Percentiles rank a stretch among this genome's conserved stretches.
Conservation (phyloP, 2,888 invertebrate species). For the Trichacis sp. region DNA sequence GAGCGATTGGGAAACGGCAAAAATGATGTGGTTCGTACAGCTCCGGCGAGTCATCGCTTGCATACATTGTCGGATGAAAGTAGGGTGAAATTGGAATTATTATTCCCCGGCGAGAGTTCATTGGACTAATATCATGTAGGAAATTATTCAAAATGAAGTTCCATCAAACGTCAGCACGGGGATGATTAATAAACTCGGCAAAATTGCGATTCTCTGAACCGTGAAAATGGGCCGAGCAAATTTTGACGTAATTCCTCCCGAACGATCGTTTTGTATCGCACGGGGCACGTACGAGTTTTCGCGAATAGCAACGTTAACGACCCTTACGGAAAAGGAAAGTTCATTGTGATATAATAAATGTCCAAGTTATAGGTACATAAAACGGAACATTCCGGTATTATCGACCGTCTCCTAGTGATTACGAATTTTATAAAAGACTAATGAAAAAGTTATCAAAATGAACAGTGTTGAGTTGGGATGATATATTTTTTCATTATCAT, state of each 20-base stretch:
- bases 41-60: conserved; percentile 30
- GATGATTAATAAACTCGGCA: background rate
- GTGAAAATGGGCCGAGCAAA: background rate
- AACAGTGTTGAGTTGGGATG: too few species aligned
- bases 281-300: too few species aligned
- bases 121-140: conserved; percentile 16
- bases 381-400: too few species aligned
- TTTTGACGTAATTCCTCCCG: background rate
- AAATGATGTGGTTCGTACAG: conserved; percentile 29
- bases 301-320: too few species aligned
- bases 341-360: too few species aligned
- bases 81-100: conserved; percentile 33
- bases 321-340: too few species aligned
- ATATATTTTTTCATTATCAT: too few species aligned
- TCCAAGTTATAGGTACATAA: too few species aligned
- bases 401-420: too few species aligned
- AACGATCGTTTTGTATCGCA: background rate
- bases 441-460: too few species aligned
- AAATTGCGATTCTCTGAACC: background rate
- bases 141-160: conserved; percentile 12
- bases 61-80: conserved; percentile 35
- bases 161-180: background rate
- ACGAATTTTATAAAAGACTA: too few species aligned
- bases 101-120: conserved; percentile 20
- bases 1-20: conserved; percentile 31